Evolutionary conservation across 2,113 vertebrate genomes (phyloP).

Genomic region (Xenopus borealis): DNA sequence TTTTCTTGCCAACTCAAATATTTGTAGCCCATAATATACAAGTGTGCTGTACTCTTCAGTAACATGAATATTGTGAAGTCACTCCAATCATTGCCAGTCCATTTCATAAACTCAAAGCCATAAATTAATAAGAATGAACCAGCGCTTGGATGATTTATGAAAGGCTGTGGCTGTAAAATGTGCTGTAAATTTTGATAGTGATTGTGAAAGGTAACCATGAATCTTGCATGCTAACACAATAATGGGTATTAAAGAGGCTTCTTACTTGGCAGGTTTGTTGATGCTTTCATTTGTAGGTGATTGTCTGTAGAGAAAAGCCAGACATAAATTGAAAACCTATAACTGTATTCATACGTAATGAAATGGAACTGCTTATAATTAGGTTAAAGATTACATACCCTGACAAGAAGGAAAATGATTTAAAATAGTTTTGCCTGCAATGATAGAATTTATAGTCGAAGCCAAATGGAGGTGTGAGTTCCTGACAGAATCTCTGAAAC

Average conservation of each 20-base stretch:
- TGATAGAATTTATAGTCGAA: background rate
- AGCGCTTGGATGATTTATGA: slow-evolving; percentile 18
- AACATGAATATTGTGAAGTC: background rate
- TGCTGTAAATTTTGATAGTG: slow-evolving; percentile 42
- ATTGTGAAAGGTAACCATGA: slow-evolving; percentile 46
- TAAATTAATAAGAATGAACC: slow-evolving; percentile 20
- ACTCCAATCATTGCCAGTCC: background rate
- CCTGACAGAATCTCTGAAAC: background rate
- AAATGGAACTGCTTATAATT: slow-evolving; percentile 52
- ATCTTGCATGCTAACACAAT: slow-evolving; percentile 37
- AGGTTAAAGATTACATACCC: slow-evolving; percentile 48
- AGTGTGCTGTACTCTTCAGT: background rate
- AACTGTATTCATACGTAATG: slow-evolving; percentile 45
- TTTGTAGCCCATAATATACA: background rate
- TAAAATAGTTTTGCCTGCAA: slow-evolving; percentile 22
- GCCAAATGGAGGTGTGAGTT: background rate
- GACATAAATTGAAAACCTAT: slow-evolving; percentile 52
- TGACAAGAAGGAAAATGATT: slow-evolving; percentile 28
- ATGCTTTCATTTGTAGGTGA: slow-evolving; percentile 49
- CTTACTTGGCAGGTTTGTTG: slow-evolving; percentile 44
- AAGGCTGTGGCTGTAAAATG: slow-evolving; percentile 31
- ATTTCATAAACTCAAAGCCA: slow-evolving; percentile 13
- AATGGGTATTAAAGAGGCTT: slow-evolving; percentile 46
- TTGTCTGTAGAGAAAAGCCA: slow-evolving; percentile 49
- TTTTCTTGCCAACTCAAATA: background rate